Conservation (phyloP, 1,140 invertebrate species). For the Nasonia vitripennis region DNA sequence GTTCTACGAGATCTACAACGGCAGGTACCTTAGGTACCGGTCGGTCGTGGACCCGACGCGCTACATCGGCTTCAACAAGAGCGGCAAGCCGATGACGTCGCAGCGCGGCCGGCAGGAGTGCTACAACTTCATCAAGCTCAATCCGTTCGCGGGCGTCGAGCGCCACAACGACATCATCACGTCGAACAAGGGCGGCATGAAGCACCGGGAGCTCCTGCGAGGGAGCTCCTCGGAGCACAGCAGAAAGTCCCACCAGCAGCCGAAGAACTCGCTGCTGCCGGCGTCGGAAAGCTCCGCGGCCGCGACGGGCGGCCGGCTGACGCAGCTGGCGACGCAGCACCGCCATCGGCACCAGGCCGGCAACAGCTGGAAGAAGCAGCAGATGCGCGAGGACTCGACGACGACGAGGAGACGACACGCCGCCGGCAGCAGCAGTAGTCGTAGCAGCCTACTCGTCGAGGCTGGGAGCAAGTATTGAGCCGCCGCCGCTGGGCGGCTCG, state of each 20-base stretch:
- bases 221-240: constrained; percentile 18
- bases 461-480: constrained; percentile 70
- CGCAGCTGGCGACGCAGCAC: constrained; percentile 62
- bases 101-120: constrained; percentile 70
- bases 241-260: constrained; percentile 59
- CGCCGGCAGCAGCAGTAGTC: constrained; percentile 32
- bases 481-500: constrained; percentile 60
- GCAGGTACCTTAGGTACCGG: constrained; percentile 74
- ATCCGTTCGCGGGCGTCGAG: constrained; percentile 73
- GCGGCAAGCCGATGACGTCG: constrained; percentile 72
- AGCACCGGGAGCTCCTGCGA: constrained; percentile 44
- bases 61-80: constrained; percentile 75
- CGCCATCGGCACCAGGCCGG: constrained; percentile 66
- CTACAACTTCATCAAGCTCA: constrained; percentile 76
- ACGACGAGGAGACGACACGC: constrained; percentile 66
- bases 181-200: constrained; percentile 65
- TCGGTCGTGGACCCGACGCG: constrained; percentile 71
- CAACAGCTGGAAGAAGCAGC: constrained; percentile 65
- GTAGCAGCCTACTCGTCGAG: constrained; percentile 61
- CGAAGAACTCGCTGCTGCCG: constrained; percentile 61
- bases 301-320: not conserved
- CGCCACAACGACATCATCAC: constrained; percentile 74
- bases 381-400: constrained; percentile 58
- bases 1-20: constrained; percentile 76
- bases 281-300: not conserved